These are phyloP conservation scores for Spilogale gracilis DNA, from an alignment of 2,113 vertebrate genomes.

Conservation along the genomic window DNA sequence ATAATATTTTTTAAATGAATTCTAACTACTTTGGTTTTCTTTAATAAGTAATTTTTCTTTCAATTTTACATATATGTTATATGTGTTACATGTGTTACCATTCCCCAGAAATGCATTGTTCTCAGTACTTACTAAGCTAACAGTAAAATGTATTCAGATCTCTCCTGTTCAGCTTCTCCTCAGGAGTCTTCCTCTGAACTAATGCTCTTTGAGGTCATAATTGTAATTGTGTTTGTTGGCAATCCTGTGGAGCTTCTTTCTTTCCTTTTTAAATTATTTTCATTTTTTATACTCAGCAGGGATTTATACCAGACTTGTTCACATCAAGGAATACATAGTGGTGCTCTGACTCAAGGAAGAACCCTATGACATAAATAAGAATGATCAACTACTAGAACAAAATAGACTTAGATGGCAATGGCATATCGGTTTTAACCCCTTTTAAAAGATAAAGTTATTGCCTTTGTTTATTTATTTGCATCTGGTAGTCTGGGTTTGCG, in stretches of 20 bases:
- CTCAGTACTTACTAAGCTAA: not conserved
- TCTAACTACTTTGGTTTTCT: not conserved
- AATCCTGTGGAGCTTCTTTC: not conserved
- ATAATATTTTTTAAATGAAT: not conserved
- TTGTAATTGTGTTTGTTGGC: not conserved
- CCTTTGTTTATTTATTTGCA: conserved; percentile 8
- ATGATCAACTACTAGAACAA: not conserved
- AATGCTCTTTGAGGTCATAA: not conserved
- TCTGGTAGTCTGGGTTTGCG: not conserved
- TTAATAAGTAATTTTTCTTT: not conserved
- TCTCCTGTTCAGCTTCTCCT: not conserved
- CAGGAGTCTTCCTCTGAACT: not conserved
- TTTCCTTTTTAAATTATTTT: not conserved
- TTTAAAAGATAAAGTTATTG: conserved; percentile 4
- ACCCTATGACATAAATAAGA: not conserved
- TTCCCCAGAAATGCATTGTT: not conserved
- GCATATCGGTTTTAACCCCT: not conserved
- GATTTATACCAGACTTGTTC: not conserved
- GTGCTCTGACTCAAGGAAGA: not conserved
- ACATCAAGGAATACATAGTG: not conserved
- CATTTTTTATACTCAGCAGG: not conserved
- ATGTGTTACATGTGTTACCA: not conserved
- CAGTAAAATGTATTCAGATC: not conserved
- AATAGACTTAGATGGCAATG: not conserved
- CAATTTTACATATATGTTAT: not conserved